phyloP scores from a whole-genome alignment of 1,140 invertebrate species.

The Platyscapa corneri region DNA sequence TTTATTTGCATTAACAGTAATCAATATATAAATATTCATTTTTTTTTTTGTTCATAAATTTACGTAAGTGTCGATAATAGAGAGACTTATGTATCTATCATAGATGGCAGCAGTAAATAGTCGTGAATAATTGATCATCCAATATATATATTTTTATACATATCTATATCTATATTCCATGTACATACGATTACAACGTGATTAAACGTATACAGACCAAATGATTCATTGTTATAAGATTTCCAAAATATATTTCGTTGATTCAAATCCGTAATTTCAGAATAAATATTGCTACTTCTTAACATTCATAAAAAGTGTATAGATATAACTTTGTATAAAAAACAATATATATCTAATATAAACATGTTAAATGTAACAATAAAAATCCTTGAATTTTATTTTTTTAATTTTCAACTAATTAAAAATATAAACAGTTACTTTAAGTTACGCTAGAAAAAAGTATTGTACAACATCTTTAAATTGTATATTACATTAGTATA shows the following conservation, averaged over 20 bases:
- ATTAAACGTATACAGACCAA: too few relatives aligned
- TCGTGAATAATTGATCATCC: not conserved
- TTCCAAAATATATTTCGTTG: not conserved
- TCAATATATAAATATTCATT: too few relatives aligned
- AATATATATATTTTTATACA: not conserved
- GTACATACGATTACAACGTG: too few relatives aligned
- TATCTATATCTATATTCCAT: not conserved
- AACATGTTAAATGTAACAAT: too few relatives aligned
- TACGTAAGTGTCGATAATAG: conserved; percentile 16
- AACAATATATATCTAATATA: too few relatives aligned
- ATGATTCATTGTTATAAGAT: not conserved
- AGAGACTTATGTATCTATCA: not conserved
- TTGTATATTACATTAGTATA: not conserved
- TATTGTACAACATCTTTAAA: not conserved
- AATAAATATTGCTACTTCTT: not conserved
- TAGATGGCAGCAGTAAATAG: conserved; percentile 29
- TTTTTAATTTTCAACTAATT: too few relatives aligned
- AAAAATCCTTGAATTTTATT: too few relatives aligned
- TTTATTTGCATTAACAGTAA: not conserved
- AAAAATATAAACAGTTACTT: too few relatives aligned
- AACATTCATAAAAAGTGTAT: too few relatives aligned
- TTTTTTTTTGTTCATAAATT: too few relatives aligned
- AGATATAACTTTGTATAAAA: too few relatives aligned
- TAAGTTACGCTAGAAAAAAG: too few relatives aligned
- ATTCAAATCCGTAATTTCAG: not conserved